A percentile compares a stretch with the other conserved stretches of the same genome.
phyloP scores from a whole-genome alignment of 1,140 invertebrate species.

The Aphelinus certus region DNA sequence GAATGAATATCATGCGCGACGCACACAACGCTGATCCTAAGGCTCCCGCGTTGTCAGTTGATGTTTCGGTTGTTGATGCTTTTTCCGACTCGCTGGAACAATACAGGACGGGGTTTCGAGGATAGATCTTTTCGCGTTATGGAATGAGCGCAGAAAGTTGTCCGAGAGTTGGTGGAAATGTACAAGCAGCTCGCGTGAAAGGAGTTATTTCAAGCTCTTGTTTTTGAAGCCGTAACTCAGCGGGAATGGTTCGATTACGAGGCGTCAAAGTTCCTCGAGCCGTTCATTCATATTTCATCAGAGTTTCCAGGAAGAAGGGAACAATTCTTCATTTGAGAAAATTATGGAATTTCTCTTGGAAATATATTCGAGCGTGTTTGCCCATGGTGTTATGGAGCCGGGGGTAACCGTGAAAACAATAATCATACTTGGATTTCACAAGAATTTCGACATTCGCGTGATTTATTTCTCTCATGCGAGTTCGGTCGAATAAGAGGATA shows the following conservation, averaged over 20 bases:
- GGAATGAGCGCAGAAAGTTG: not conserved
- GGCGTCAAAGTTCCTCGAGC: not conserved
- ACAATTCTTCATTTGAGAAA: not conserved
- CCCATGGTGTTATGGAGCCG: no score
- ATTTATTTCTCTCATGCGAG: no score
- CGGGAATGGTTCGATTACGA: not conserved
- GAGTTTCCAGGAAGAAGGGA: not conserved
- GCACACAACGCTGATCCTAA: not conserved
- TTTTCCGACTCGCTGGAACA: no score
- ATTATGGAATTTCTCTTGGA: not conserved
- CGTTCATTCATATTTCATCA: not conserved
- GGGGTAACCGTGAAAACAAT: no score
- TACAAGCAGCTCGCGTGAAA: slow-evolving; percentile 6
- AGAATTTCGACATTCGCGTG: no score
- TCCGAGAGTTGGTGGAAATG: not conserved
- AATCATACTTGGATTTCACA: no score
- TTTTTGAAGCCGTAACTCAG: not conserved
- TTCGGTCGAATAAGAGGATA: no score
- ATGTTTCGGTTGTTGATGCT: not conserved
- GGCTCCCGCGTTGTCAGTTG: not conserved
- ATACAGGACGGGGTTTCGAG: no score
- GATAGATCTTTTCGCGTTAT: not conserved
- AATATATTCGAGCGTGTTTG: no score
- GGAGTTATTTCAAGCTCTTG: slow-evolving; percentile 10
- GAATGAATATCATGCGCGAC: no score